Evolutionary conservation across 2,797 vertebrate species (phyloP).

Genomic region (Urosaurus nigricauda): DNA sequence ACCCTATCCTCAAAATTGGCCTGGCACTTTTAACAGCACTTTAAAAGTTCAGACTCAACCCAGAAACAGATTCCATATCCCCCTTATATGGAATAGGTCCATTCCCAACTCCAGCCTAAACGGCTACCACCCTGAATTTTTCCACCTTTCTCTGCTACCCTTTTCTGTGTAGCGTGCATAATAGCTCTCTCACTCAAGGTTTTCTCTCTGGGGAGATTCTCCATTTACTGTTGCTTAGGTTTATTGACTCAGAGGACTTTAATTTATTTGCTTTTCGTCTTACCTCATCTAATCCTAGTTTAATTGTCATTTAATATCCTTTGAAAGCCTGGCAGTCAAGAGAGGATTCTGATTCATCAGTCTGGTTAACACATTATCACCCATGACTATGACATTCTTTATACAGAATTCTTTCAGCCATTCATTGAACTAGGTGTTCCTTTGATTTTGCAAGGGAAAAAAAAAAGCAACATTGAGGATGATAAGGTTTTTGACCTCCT

Average conservation of each 20-base stretch:
- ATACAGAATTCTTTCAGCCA: neutral
- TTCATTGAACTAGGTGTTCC: neutral
- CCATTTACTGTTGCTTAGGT: neutral
- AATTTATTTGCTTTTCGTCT: slow-evolving; percentile 35
- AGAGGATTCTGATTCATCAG: neutral
- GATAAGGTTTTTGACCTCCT: neutral
- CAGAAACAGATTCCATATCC: too few species aligned
- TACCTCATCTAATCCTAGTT: slow-evolving; percentile 38
- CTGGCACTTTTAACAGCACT: too few species aligned
- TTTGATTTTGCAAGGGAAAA: neutral
- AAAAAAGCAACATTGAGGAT: neutral
- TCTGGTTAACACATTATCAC: neutral
- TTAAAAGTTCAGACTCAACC: too few species aligned
- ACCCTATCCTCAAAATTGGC: too few species aligned
- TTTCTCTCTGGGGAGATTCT: neutral
- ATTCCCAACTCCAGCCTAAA: neutral
- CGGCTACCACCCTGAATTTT: neutral
- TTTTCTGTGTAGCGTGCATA: neutral
- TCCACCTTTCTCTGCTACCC: too few species aligned
- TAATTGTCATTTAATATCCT: slow-evolving; percentile 31
- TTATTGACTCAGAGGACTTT: slow-evolving; percentile 27
- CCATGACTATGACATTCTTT: neutral
- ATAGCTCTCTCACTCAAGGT: neutral
- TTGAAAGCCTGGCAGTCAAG: neutral
- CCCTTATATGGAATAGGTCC: too few species aligned